phyloP scores from a whole-genome alignment of 2,888 invertebrate species.

The Eupithecia tripunctaria region DNA sequence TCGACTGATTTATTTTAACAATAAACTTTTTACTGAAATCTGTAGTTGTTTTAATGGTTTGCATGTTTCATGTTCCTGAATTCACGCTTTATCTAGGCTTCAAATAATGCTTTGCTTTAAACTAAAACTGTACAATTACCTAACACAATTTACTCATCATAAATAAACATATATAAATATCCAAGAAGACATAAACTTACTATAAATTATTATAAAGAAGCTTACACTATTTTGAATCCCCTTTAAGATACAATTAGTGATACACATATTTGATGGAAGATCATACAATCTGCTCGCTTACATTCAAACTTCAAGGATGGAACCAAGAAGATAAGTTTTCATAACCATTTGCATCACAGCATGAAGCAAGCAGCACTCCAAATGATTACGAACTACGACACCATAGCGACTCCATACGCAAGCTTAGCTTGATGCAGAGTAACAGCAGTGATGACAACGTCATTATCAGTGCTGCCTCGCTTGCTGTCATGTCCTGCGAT shows the following conservation, averaged over 20 bases:
- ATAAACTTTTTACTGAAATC: conserved; percentile 77
- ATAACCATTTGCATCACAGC: conserved; percentile 70
- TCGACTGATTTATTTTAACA: conserved; percentile 83
- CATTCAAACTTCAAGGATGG: conserved; percentile 24
- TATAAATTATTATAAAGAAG: conserved; percentile 26
- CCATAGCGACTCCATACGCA: conserved; percentile 60
- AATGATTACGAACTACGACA: conserved; percentile 53
- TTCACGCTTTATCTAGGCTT: conserved; percentile 76
- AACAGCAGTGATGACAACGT: conserved; percentile 63
- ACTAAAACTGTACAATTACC: conserved; percentile 59
- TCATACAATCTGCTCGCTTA: conserved; percentile 21
- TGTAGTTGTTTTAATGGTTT: conserved; percentile 78
- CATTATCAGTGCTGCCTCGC: conserved; percentile 64
- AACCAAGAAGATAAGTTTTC: conserved; percentile 39
- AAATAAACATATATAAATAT: conserved; percentile 49
- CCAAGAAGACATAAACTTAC: conserved; percentile 29
- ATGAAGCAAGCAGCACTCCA: conserved; percentile 67
- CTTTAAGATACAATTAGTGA: neutral
- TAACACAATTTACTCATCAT: conserved; percentile 49
- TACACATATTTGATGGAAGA: conserved; percentile 10
- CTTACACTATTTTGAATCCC: conserved; percentile 30
- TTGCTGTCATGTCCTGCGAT: conserved; percentile 56
- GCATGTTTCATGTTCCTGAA: conserved; percentile 68
- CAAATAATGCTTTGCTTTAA: conserved; percentile 73
- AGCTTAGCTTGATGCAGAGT: conserved; percentile 69